Evolutionary conservation across 2,888 invertebrate genomes (phyloP).

Genomic region (Troides oblongomaculatus): DNA sequence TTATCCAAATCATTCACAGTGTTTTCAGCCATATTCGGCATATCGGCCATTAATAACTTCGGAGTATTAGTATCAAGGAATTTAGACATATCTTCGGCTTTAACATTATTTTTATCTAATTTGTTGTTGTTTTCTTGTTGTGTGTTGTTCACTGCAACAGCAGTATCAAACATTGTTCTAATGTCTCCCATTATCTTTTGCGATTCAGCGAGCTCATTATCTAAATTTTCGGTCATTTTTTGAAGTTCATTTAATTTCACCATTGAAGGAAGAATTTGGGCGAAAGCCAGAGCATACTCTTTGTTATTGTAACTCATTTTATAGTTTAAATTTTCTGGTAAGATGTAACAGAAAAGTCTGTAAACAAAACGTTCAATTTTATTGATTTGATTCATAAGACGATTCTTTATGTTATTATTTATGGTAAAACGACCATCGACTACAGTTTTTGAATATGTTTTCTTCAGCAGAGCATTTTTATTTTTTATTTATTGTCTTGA

Average conservation of each 20-base stretch:
- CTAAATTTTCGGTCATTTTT: constrained; percentile 59
- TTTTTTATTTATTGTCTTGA: no score
- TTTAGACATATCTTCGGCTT: constrained; percentile 53
- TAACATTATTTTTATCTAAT: constrained; percentile 37
- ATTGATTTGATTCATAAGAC: not conserved
- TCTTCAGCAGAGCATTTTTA: no score
- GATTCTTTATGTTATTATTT: not conserved
- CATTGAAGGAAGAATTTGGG: constrained; percentile 55
- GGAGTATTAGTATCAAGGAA: constrained; percentile 56
- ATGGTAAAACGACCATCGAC: not conserved
- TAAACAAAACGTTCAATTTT: constrained; percentile 1
- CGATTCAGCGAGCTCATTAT: constrained; percentile 60
- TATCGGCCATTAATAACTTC: constrained; percentile 58
- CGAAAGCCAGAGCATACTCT: constrained; percentile 45
- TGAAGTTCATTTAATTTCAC: constrained; percentile 60
- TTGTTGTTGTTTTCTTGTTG: constrained; percentile 12
- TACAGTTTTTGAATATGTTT: not conserved
- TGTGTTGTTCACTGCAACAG: constrained; percentile 38
- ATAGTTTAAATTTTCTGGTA: not conserved
- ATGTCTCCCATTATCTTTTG: constrained; percentile 62
- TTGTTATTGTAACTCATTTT: constrained; percentile 42
- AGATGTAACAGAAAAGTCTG: not conserved
- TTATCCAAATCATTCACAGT: constrained; percentile 54
- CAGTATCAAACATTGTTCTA: constrained; percentile 51
- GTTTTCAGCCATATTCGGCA: constrained; percentile 43